Conservation (phyloP, 2,888 invertebrate genomes). For the Acrocera orbiculus region DNA sequence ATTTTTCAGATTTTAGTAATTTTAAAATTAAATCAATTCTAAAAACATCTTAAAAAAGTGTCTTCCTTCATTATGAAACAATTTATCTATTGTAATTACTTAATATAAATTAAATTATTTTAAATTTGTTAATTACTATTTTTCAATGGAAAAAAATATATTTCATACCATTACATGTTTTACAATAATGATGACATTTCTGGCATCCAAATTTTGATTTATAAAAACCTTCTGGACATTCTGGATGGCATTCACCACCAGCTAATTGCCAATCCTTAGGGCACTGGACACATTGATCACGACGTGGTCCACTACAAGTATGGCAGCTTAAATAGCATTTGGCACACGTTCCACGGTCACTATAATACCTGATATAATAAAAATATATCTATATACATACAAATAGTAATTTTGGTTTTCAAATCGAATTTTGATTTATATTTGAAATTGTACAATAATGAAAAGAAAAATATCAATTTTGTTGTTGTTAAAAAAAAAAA, state of each 20-base stretch:
- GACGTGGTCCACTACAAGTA: slow-evolving; percentile 68
- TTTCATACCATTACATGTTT: slow-evolving; percentile 58
- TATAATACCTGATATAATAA: slow-evolving; percentile 49
- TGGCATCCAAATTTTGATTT: slow-evolving; percentile 66
- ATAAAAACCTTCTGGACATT: slow-evolving; percentile 76
- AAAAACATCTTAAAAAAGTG: neutral
- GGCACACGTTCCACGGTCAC: slow-evolving; percentile 64
- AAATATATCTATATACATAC: too few relatives aligned
- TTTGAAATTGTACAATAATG: too few relatives aligned
- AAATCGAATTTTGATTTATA: neutral
- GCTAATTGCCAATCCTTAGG: slow-evolving; percentile 64
- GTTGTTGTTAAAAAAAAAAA: slow-evolving; percentile 2
- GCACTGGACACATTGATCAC: slow-evolving; percentile 72
- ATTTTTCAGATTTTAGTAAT: too few relatives aligned
- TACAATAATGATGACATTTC: slow-evolving; percentile 77
- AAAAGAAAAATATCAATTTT: neutral
- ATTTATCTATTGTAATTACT: too few relatives aligned
- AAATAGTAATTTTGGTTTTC: neutral
- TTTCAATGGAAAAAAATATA: neutral
- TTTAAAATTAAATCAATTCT: too few relatives aligned
- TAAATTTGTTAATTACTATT: neutral
- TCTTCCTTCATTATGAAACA: neutral
- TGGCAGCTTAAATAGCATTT: slow-evolving; percentile 71
- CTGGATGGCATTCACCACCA: slow-evolving; percentile 68
- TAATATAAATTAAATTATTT: too few relatives aligned